phyloP scores from a whole-genome alignment of 2,113 vertebrate species.

The Mormyrus lacerda region DNA sequence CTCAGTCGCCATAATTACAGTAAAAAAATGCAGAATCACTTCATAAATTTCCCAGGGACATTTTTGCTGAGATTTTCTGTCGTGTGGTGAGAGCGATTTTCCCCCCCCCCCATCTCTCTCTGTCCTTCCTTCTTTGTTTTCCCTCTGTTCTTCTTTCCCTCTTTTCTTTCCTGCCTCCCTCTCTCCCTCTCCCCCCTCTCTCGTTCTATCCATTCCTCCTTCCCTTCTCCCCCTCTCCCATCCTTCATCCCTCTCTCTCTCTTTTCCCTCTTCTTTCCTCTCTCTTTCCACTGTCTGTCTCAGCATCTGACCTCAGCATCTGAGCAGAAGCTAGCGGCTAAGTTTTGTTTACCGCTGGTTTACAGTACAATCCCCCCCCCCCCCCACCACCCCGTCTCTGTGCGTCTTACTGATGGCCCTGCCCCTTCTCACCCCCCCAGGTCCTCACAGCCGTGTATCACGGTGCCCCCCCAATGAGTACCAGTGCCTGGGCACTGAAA shows the following conservation, averaged over 20 bases:
- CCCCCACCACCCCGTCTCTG: neutral
- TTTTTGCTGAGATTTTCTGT: neutral
- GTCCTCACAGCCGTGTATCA: slow-evolving; percentile 81
- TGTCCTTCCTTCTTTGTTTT: neutral
- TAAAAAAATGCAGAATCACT: neutral
- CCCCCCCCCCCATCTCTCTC: neutral
- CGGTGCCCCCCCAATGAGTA: slow-evolving; percentile 86
- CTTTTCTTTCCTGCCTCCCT: neutral
- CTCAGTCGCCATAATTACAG: neutral
- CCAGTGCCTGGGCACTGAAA: slow-evolving; percentile 86
- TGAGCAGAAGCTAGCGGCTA: neutral
- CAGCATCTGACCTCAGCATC: neutral
- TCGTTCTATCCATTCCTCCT: neutral
- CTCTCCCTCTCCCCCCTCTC: neutral
- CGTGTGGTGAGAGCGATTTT: neutral
- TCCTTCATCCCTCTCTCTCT: neutral
- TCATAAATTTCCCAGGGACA: neutral
- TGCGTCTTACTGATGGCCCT: neutral
- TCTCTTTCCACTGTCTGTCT: neutral
- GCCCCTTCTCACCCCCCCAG: slow-evolving; percentile 48
- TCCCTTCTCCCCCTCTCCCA: neutral
- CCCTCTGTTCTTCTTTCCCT: neutral
- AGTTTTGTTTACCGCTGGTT: neutral
- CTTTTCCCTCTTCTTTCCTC: neutral
- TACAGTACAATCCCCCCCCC: neutral